Percentiles rank a stretch among this genome's conserved stretches.
These are phyloP conservation scores for Bufo gargarizans DNA, from an alignment of 2,113 vertebrate species.

Conservation along the genomic window DNA sequence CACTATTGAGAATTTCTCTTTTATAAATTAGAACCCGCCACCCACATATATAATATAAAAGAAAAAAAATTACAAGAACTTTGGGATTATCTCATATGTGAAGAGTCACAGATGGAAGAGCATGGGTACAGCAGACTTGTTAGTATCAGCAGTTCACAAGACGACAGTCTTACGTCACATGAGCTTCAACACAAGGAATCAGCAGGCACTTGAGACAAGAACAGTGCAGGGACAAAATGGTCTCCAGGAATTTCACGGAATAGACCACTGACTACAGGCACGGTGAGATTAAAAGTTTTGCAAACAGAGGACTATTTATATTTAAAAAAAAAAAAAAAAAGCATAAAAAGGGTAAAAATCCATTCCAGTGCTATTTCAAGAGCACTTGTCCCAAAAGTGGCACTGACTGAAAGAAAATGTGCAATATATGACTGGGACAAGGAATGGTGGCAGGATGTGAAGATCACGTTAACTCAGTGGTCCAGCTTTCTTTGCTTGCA, in stretches of 20 bases:
- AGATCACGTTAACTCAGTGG: background rate
- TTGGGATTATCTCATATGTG: constrained; percentile 24
- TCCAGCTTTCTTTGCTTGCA: constrained; percentile 24
- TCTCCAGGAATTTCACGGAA: background rate
- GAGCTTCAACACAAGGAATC: constrained; percentile 14
- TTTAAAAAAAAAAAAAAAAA: background rate
- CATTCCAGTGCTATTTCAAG: background rate
- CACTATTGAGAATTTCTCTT: background rate
- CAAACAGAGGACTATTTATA: background rate
- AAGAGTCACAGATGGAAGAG: constrained; percentile 29
- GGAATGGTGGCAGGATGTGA: constrained; percentile 11
- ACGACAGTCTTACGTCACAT: constrained; percentile 45
- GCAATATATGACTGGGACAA: constrained; percentile 4
- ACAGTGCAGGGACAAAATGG: constrained; percentile 1
- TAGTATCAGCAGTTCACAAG: constrained; percentile 42
- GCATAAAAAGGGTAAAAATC: background rate
- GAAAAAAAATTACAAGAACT: constrained; percentile 4
- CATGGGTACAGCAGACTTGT: constrained; percentile 51
- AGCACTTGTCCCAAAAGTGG: constrained; percentile 20
- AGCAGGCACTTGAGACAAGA: constrained; percentile 56
- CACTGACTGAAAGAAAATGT: constrained; percentile 21
- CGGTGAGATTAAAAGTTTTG: background rate
- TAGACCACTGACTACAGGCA: constrained; percentile 25
- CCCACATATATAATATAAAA: constrained; percentile 16
- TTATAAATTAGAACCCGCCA: constrained; percentile 56